Percentiles rank a stretch among this genome's conserved stretches.
phyloP scores from a whole-genome alignment of 37 sponge, comb jelly and placozoan species.

The Diacarnus erythraeanus region DNA sequence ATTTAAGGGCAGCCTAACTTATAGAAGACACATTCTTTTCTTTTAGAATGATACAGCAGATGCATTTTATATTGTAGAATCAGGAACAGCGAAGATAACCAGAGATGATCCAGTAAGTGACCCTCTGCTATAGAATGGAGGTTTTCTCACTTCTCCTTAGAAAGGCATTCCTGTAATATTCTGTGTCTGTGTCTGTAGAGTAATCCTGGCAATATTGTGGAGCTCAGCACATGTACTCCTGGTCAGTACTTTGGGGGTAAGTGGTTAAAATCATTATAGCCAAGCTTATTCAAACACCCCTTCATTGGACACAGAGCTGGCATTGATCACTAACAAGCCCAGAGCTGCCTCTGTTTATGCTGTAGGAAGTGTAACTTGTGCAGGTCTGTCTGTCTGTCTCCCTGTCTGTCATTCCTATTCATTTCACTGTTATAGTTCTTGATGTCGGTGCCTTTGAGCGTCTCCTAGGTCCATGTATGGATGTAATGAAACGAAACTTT shows the following conservation, averaged over 20 bases:
- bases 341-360: constrained; percentile 92
- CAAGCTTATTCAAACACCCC: not conserved
- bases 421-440: constrained; percentile 46
- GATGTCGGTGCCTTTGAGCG: constrained; percentile 95
- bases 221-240: constrained; percentile 56
- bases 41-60: constrained; percentile 83
- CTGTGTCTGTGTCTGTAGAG: constrained; percentile 15
- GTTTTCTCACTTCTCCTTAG: not conserved
- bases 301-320: constrained; percentile 69
- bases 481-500: constrained; percentile 94
- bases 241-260: constrained; percentile 98
- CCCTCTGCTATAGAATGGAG: too few species aligned
- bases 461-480: constrained; percentile 95
- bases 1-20: not conserved
- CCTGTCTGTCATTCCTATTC: constrained; percentile 4
- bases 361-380: constrained; percentile 73
- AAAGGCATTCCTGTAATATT: not conserved
- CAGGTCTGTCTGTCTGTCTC: constrained; percentile 64
- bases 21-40: not conserved
- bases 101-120: constrained; percentile 67
- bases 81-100: constrained; percentile 68
- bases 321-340: constrained; percentile 87
- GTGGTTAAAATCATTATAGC: not conserved
- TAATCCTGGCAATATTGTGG: constrained; percentile 53
- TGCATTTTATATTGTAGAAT: constrained; percentile 87